Conservation (phyloP, 2,113 vertebrate genomes). For the Albula glossodonta region DNA sequence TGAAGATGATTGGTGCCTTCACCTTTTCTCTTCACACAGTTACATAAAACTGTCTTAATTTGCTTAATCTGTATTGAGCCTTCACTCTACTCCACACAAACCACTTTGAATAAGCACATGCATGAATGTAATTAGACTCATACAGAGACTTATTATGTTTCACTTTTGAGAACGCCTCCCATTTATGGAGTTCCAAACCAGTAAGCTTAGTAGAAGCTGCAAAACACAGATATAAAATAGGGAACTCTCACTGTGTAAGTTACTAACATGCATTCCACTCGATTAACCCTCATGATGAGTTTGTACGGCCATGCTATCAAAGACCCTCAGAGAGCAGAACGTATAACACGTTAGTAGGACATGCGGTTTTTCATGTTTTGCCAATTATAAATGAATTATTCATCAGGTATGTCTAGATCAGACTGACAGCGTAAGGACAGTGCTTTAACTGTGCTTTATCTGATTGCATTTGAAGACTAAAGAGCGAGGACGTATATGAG, state of each 20-base stretch:
- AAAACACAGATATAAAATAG: slow-evolving; percentile 26
- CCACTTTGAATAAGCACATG: background rate
- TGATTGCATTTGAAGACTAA: background rate
- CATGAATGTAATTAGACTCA: background rate
- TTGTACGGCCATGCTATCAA: slow-evolving; percentile 16
- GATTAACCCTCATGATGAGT: slow-evolving; percentile 33
- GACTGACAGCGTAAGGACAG: slow-evolving; percentile 6
- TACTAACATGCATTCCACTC: slow-evolving; percentile 9
- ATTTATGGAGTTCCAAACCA: background rate
- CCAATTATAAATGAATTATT: slow-evolving; percentile 45
- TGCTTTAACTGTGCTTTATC: slow-evolving; percentile 4
- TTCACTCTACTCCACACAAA: background rate
- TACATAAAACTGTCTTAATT: too few species aligned
- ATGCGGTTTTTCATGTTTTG: slow-evolving; percentile 35
- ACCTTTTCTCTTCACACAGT: background rate
- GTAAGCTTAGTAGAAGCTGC: background rate
- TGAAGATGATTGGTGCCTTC: background rate
- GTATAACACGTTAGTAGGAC: slow-evolving; percentile 46
- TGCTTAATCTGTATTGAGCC: background rate
- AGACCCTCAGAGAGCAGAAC: slow-evolving; percentile 34
- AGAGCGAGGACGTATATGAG: background rate
- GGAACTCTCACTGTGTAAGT: slow-evolving; percentile 30
- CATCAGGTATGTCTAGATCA: slow-evolving; percentile 30
- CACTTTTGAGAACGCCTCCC: background rate
- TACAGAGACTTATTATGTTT: background rate